Conservation (phyloP, 2,113 vertebrate genomes). For the Cavia porcellus region DNA sequence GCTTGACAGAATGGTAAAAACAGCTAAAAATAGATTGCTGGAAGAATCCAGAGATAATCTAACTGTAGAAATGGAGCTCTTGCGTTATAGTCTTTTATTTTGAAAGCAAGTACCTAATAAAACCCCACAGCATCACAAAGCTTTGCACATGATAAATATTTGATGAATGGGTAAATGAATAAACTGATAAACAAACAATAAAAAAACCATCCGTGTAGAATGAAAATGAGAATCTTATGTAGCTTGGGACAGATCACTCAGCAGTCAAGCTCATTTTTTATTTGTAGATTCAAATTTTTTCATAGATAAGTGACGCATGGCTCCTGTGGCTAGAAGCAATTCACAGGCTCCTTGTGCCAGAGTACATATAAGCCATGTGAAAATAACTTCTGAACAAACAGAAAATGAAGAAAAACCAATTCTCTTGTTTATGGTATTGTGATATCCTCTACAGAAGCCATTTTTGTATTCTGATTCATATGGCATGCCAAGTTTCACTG, state of each 20-base stretch:
- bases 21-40: neutral
- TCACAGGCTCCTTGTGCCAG: conserved; percentile 39
- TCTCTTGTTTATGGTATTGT: neutral
- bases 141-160: conserved; percentile 57
- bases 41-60: neutral
- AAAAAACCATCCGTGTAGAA: neutral
- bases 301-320: neutral
- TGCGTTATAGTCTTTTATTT: conserved; percentile 12
- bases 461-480: conserved; percentile 24
- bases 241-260: neutral
- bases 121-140: neutral
- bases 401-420: conserved; percentile 4
- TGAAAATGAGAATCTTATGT: conserved; percentile 31
- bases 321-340: conserved; percentile 58
- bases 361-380: conserved; percentile 32
- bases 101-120: conserved; percentile 38
- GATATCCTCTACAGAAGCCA: conserved; percentile 27
- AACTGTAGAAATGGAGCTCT: neutral
- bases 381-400: conserved; percentile 56
- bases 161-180: conserved; percentile 42
- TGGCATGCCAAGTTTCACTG: neutral
- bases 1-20: conserved; percentile 32
- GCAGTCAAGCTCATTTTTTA: neutral
- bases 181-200: conserved; percentile 29
- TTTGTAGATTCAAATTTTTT: conserved; percentile 64